A percentile compares a stretch with the other conserved stretches of the same genome.
Conservation (phyloP, 2,113 vertebrate genomes). For the Bubo blakistoni region DNA sequence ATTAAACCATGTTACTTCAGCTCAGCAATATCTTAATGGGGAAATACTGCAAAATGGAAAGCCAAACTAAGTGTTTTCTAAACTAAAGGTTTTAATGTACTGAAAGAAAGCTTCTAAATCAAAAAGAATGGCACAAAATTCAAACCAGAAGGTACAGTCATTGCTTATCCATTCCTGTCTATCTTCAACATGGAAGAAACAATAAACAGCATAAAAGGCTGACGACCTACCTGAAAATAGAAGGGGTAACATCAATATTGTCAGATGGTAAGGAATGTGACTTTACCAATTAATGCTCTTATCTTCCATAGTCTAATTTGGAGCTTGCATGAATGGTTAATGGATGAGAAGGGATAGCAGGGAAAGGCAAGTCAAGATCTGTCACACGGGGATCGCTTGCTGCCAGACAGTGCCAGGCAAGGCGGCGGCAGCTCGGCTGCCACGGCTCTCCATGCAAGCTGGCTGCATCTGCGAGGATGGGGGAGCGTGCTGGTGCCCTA, state of each 20-base stretch:
- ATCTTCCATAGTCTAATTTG: background rate
- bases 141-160: background rate
- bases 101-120: background rate
- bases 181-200: background rate
- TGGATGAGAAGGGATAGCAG: background rate
- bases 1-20: background rate
- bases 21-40: background rate
- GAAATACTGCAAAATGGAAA: background rate
- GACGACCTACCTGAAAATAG: background rate
- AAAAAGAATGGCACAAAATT: background rate
- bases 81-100: background rate
- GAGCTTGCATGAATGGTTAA: background rate
- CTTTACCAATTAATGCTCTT: background rate
- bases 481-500: background rate
- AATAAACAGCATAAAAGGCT: background rate
- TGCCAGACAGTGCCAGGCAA: background rate
- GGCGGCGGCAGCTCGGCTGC: fast-evolving
- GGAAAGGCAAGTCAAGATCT: background rate
- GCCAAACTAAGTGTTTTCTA: background rate
- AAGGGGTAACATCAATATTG: background rate
- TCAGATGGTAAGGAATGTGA: background rate
- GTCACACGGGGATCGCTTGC: background rate
- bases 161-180: background rate
- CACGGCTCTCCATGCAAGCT: fast-evolving
- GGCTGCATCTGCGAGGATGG: background rate